Percentiles rank a stretch among this genome's conserved stretches.
Conservation (phyloP, 1,140 invertebrate species). For the Streblospio benedicti region DNA sequence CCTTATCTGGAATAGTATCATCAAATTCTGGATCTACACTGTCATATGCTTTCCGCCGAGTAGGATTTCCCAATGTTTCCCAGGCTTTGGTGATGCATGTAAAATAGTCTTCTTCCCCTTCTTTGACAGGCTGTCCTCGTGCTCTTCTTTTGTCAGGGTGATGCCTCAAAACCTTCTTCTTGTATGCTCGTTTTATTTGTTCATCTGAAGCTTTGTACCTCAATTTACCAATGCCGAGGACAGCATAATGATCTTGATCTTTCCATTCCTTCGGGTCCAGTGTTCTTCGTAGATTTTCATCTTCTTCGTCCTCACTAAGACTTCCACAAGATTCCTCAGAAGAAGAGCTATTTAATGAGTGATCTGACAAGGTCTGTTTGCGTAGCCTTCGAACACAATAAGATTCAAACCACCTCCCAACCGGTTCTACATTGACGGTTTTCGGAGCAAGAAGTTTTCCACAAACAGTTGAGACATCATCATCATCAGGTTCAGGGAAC, state of each 20-base stretch:
- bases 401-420: slow-evolving; percentile 48
- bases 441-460: too few relatives aligned
- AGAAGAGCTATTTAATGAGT: slow-evolving; percentile 30
- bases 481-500: too few relatives aligned
- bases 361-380: slow-evolving; percentile 36
- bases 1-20: slow-evolving; percentile 65
- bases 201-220: slow-evolving; percentile 76
- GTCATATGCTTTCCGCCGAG: slow-evolving; percentile 81
- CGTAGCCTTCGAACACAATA: slow-evolving; percentile 36
- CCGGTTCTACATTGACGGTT: slow-evolving; percentile 43
- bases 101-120: slow-evolving; percentile 77
- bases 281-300: slow-evolving; percentile 74
- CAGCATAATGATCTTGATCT: slow-evolving; percentile 91
- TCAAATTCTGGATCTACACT: slow-evolving; percentile 92
- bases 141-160: slow-evolving; percentile 94
- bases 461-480: too few relatives aligned
- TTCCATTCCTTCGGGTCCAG: slow-evolving; percentile 96
- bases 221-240: slow-evolving; percentile 75
- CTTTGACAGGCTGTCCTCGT: slow-evolving; percentile 52
- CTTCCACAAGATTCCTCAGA: slow-evolving; percentile 30
- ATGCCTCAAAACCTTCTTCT: slow-evolving; percentile 81
- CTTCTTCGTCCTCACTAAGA: slow-evolving; percentile 62
- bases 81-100: slow-evolving; percentile 97
- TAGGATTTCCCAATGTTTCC: slow-evolving; percentile 75
- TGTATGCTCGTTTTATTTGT: slow-evolving; percentile 80